These are phyloP conservation scores for Colostygia pectinataria DNA, from an alignment of 2,888 invertebrate genomes.

Conservation along the genomic window DNA sequence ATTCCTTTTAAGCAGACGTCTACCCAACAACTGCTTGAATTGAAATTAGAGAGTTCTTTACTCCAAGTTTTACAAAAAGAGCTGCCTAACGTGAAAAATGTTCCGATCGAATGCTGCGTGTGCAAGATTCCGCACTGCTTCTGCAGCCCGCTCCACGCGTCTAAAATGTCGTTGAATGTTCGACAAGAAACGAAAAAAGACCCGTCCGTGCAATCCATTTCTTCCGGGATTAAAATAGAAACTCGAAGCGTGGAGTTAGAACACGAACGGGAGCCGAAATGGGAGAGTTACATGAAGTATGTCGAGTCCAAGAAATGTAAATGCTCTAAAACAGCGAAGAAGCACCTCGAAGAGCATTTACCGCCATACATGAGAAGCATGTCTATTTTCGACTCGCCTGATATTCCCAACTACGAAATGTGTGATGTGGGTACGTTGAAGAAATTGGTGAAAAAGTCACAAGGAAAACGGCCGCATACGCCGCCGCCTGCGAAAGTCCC, in stretches of 20 bases:
- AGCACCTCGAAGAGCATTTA: slow-evolving; percentile 60
- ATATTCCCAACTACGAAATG: slow-evolving; percentile 59
- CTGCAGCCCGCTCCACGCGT: slow-evolving; percentile 43
- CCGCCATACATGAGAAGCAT: slow-evolving; percentile 66
- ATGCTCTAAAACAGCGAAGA: slow-evolving; percentile 59
- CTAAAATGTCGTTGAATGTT: slow-evolving; percentile 22
- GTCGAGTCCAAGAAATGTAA: slow-evolving; percentile 51
- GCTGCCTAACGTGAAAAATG: slow-evolving; percentile 50
- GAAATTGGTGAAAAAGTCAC: slow-evolving; percentile 51
- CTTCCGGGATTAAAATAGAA: slow-evolving; percentile 46
- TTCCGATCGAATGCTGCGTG: slow-evolving; percentile 48
- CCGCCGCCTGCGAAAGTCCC: slow-evolving; percentile 32
- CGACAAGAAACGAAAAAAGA: slow-evolving; percentile 14
- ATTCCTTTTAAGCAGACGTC: slow-evolving; percentile 55
- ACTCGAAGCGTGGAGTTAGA: slow-evolving; percentile 45
- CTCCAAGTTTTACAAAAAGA: slow-evolving; percentile 66
- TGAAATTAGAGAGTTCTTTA: slow-evolving; percentile 65
- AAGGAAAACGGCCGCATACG: slow-evolving; percentile 34
- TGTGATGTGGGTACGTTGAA: slow-evolving; percentile 53
- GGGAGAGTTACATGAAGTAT: slow-evolving; percentile 59
- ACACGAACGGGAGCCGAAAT: slow-evolving; percentile 64
- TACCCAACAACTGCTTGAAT: slow-evolving; percentile 49
- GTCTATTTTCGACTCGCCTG: slow-evolving; percentile 52
- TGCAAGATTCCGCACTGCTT: slow-evolving; percentile 60
- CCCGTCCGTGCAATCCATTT: slow-evolving; percentile 27